Base-by-base conservation (phyloP, 2,113 vertebrate genomes). In the Centropus unirufus region DNA sequence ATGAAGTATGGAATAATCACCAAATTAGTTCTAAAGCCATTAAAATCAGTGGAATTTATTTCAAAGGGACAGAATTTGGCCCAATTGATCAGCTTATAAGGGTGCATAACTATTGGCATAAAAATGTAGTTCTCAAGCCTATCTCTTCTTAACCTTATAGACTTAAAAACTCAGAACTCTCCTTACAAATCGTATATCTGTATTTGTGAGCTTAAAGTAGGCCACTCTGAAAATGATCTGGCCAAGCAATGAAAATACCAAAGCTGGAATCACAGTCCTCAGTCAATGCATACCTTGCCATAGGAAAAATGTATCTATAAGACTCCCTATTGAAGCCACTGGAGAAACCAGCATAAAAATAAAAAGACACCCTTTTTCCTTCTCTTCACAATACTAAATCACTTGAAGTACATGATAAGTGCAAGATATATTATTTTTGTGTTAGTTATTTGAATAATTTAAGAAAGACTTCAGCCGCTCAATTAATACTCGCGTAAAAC, bases 61-160 rank as follows among this genome's bases (percentile, higher is more conserved):
- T 78, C 22, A 62, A 62, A 89, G 47, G 42, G 61, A 13, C 24
- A 68, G 47, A 76, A 76, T 92, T 73, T 81, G 86, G n/a, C 32
- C 59, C 59, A 58, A 13, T 40, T 92, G 36, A 66, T 73, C 27
- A 77, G 32, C 39, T 81, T 87, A 75, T 74, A 93, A 94, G 55
- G 21, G 74, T 80, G 70, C 88, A 66, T 85, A 89, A 57, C 46
- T 89, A 80, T 54, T 96, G 88, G 70, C 83, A 66, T 75, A 75
- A 93, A 87, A 79, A 83, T n/a, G 32, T 27, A 39, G 26, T 49
- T 95, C 12, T 63, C 62, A 69, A 80, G 70, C 52, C 81, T 68
- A 89, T 83, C 78, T 87, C 40, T 44, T 51, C 69, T 55, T 93
- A 49, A 61, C 52, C 14, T 22, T 67, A 82, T 51, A 77, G 57